A percentile compares a stretch with the other conserved stretches of the same genome.
Conservation (phyloP, 2,888 invertebrate genomes). For the Drosophila buzzatii region DNA sequence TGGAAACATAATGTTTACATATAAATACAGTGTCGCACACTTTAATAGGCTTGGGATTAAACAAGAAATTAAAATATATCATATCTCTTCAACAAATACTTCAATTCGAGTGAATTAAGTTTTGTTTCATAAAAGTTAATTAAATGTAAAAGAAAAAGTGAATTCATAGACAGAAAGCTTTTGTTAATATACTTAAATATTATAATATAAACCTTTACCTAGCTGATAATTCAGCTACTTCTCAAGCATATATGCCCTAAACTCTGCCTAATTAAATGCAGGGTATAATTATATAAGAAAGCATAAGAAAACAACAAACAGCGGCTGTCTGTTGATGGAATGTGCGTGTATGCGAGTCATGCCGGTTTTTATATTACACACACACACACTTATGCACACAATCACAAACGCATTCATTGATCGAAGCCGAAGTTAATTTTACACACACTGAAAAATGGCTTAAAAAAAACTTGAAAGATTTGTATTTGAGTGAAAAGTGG, state of each 20-base stretch:
- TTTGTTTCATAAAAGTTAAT: too few species aligned
- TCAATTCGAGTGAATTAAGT: too few species aligned
- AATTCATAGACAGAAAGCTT: too few species aligned
- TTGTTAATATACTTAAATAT: too few species aligned
- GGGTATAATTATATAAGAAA: slow-evolving; percentile 47
- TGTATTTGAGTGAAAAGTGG: slow-evolving; percentile 22
- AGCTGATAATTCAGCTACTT: not conserved
- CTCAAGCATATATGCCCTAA: not conserved
- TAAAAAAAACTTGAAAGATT: slow-evolving; percentile 15
- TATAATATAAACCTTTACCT: too few species aligned
- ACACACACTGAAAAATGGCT: slow-evolving; percentile 15
- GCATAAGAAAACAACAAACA: slow-evolving; percentile 28
- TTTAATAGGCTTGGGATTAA: too few species aligned
- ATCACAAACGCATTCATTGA: slow-evolving; percentile 41
- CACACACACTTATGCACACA: not conserved
- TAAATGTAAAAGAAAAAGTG: too few species aligned
- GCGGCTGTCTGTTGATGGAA: slow-evolving; percentile 16
- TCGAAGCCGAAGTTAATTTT: slow-evolving; percentile 49
- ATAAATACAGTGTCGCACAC: too few species aligned
- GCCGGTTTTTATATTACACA: slow-evolving; percentile 56
- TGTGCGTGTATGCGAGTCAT: slow-evolving; percentile 39
- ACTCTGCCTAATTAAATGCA: not conserved
- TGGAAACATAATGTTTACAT: too few species aligned
- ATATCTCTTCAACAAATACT: too few species aligned
- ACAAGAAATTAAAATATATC: too few species aligned